Base-by-base conservation (phyloP, 2,113 vertebrate species). In the Neolamprologus hecqui region DNA sequence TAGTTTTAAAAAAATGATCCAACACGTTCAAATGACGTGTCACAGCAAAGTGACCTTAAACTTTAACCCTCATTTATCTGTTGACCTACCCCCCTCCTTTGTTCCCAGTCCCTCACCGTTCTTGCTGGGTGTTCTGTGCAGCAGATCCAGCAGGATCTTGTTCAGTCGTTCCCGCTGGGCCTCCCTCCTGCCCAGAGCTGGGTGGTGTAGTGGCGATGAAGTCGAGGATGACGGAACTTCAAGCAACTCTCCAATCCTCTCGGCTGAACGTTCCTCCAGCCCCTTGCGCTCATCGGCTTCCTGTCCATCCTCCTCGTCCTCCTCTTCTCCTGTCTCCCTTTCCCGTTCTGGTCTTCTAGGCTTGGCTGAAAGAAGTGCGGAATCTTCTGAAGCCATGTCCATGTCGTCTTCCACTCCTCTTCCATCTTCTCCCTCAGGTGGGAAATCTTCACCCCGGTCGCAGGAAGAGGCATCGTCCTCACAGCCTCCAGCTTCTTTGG, bases 71-170 rank as follows among this genome's bases (percentile, higher is more conserved):
- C 6, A 84, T 63, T 86, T 12, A 26, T 86, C 84, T 81, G 92
- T 86, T 81, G 92, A 94, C 93, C 92, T 90, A 91, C 92, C 88
- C 88, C 93, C 92, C 90, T 90, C 89, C 87, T 93, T 89, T 60
- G 86, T 86, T 90, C 89, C 92, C 90, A 87, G 37, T 85, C 84
- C 81, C 98, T 98, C 95, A 99, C 99, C 98, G 2, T 98, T 99
- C 96, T 99, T 99, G 92, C 96, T 97, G 92, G 98, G 98, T 84
- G 97, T 97, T 95, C 98, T 98, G 91, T 99, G 98, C 40, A 99
- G 96, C 90, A 99, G 97, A 81, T 95, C 96, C 79, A 99, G 97
- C 86, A 99, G 95, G 63, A 99, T 99, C 91, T 98, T 98, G 94
- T 99, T 99, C 26, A 99, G 97, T 8, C 98, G 95, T n/a, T 99